Conservation (phyloP, 2,797 vertebrate species). For the Enteromius afrohamiltoni region DNA sequence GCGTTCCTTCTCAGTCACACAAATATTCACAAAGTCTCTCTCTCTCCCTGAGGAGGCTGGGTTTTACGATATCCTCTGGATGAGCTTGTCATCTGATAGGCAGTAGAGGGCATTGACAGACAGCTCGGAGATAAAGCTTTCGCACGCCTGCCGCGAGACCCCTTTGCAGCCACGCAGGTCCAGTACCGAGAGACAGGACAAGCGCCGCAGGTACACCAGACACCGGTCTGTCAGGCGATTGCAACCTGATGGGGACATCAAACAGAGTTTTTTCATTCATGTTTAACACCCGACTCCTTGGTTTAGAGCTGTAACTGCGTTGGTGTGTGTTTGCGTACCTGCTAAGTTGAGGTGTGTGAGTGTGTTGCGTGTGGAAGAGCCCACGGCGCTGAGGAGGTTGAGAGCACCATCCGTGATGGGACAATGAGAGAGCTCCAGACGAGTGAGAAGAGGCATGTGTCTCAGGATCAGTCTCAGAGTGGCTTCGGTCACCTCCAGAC, state of each 20-base stretch:
- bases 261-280: not conserved
- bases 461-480: conserved; percentile 95
- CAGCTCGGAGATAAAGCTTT: conserved; percentile 97
- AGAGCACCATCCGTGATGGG: conserved; percentile 92
- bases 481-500: conserved; percentile 93
- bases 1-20: conserved; percentile 11
- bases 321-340: conserved; percentile 73
- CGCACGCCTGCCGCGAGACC: conserved; percentile 92
- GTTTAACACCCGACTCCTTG: not conserved
- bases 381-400: conserved; percentile 95
- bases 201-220: conserved; percentile 89
- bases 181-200: conserved; percentile 89
- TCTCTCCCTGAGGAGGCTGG: conserved; percentile 45
- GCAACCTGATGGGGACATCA: conserved; percentile 81
- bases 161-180: conserved; percentile 95
- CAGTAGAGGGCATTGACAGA: conserved; percentile 97
- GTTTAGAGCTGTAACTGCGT: not conserved
- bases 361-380: conserved; percentile 95
- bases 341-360: conserved; percentile 94
- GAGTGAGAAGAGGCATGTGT: conserved; percentile 95
- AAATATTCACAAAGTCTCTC: conserved; percentile 43
- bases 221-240: conserved; percentile 93
- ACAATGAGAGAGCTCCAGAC: conserved; percentile 96
- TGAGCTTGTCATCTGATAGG: conserved; percentile 97
- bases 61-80: conserved; percentile 95